phyloP scores from a whole-genome alignment of 2,888 invertebrate species.

The Pammene fasciana region DNA sequence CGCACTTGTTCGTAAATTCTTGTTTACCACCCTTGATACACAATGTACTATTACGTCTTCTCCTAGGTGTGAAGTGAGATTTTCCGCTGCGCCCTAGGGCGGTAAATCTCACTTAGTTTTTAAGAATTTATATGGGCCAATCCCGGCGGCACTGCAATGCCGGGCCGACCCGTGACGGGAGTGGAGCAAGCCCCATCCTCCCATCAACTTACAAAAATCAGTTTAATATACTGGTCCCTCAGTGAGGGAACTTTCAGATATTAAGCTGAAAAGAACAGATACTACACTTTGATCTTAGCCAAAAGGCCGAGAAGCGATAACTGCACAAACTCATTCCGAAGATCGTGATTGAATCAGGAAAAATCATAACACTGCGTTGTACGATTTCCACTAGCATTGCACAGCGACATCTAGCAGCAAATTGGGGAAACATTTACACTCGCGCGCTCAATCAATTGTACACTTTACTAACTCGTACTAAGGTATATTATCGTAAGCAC shows the following conservation, averaged over 20 bases:
- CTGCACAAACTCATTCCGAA: neutral
- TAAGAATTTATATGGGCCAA: neutral
- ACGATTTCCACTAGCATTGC: neutral
- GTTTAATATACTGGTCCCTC: conserved; percentile 11
- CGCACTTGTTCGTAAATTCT: too few species aligned
- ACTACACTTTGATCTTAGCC: conserved; percentile 17
- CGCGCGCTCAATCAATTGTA: neutral
- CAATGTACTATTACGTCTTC: too few species aligned
- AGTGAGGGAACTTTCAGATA: conserved; percentile 14
- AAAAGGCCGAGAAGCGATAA: conserved; percentile 9
- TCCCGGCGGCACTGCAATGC: conserved; percentile 27
- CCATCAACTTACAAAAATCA: conserved; percentile 9
- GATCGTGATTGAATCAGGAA: neutral
- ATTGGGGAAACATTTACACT: neutral
- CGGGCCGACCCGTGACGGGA: conserved; percentile 29
- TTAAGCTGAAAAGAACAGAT: conserved; percentile 19
- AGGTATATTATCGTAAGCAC: conserved; percentile 48
- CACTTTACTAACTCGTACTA: neutral
- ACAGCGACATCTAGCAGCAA: conserved; percentile 21
- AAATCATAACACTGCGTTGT: conserved; percentile 12
- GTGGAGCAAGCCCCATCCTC: conserved; percentile 15
- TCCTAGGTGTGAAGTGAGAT: too few species aligned
- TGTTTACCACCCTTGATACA: too few species aligned
- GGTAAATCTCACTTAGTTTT: too few species aligned
- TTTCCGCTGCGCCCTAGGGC: too few species aligned